These are phyloP conservation scores for Oscheius onirici DNA, from an alignment of 2,888 invertebrate genomes.

Conservation along the genomic window DNA sequence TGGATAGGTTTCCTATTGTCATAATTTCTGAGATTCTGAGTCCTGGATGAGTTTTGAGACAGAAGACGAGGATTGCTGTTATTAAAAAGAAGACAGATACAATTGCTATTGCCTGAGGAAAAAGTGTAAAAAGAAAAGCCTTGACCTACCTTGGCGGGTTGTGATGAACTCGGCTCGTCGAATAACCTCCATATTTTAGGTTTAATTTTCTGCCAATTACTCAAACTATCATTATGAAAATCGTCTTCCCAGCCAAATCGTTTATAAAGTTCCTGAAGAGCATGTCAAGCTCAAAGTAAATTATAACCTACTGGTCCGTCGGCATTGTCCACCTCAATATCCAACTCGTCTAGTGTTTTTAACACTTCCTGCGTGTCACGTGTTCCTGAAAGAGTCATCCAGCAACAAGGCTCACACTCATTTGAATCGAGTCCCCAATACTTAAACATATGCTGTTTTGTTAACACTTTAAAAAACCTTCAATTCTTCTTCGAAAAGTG, in stretches of 20 bases:
- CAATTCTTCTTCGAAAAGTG: slow-evolving; percentile 96
- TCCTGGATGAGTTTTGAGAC: slow-evolving; percentile 95
- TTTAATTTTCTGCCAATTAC: slow-evolving; percentile 89
- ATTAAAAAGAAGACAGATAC: slow-evolving; percentile 95
- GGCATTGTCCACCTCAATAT: slow-evolving; percentile 64
- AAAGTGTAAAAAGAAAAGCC: neutral
- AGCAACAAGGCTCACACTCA: slow-evolving; percentile 92
- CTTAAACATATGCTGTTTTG: slow-evolving; percentile 39
- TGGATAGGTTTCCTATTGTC: slow-evolving; percentile 31
- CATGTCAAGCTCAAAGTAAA: neutral
- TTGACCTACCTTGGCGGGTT: slow-evolving; percentile 82
- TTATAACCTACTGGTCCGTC: slow-evolving; percentile 53
- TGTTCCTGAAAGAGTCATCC: slow-evolving; percentile 80
- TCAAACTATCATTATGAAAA: slow-evolving; percentile 83
- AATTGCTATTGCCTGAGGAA: slow-evolving; percentile 87
- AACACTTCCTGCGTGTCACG: slow-evolving; percentile 80
- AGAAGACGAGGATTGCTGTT: slow-evolving; percentile 93
- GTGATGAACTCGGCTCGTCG: slow-evolving; percentile 98
- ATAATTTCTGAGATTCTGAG: slow-evolving; percentile 78
- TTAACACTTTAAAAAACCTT: slow-evolving; percentile 78
- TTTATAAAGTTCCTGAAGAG: slow-evolving; percentile 74
- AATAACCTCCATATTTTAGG: slow-evolving; percentile 98
- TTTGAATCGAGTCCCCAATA: slow-evolving; percentile 96
- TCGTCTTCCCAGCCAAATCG: slow-evolving; percentile 98
- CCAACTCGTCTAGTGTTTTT: slow-evolving; percentile 68